Base-by-base conservation (phyloP, 2,113 vertebrate genomes). In the Coreoperca whiteheadi region DNA sequence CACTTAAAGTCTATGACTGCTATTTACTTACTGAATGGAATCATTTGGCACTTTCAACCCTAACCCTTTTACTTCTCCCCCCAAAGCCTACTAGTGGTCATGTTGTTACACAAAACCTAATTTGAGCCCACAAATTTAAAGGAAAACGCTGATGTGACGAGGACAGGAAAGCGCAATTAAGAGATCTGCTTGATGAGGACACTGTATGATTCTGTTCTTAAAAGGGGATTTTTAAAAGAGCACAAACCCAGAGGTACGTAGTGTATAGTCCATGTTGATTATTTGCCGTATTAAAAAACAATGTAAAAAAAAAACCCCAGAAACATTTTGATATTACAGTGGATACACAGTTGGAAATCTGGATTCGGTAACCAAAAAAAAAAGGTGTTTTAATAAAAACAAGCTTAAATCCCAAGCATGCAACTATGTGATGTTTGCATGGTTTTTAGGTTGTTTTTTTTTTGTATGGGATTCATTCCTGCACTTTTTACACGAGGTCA, bases 1-100 rank as follows among this genome's bases (percentile, higher is more conserved):
- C 56, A 23, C 50, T 59, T 43, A 48, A 67, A 76, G 60, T 74
- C 34, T 65, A 53, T 68, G 85, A 84, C 74, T 48, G 77, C 46
- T 87, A 69, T 71, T 82, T 73, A 71, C 65, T 76, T 74, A 80
- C 65, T 74, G 61, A 83, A 86, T 81, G 57, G 48, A 89, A 75
- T 60, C 68, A 76, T 91, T 84, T 76, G 79, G 91, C 91, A 94
- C 93, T 93, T 92, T 94, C 48, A 81, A 34, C 32, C 32, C 32
- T 34, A 34, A 34, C 32, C 32, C 32, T 5, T 34, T n/a, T 71
- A 61, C 60, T 74, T 76, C 63, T 69, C 28, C 30, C 18, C 32
- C 37, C 64, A n/a, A 57, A 48, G 30, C 54, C 46, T 9, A 15
- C 39, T 21, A 21, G 72, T 83, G 67, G 70, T 82, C 12, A 34